Conservation (phyloP, 1,140 invertebrate genomes). For the Saccostrea glomerata region DNA sequence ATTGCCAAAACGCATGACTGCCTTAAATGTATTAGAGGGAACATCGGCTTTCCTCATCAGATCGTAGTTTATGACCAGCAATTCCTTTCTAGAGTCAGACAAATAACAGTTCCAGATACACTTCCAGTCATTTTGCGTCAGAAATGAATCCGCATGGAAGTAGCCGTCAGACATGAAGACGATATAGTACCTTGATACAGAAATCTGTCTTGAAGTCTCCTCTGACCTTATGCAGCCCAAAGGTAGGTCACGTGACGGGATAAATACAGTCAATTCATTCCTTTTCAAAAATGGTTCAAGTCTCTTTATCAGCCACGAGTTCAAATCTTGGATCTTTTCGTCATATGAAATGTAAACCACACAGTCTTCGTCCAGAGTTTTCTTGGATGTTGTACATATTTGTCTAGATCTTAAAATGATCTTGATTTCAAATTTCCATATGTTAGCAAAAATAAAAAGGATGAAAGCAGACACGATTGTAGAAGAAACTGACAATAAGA, state of each 20-base stretch:
- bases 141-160: not conserved
- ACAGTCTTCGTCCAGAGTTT: not conserved
- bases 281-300: not conserved
- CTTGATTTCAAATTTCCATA: not conserved
- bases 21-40: not conserved
- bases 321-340: not conserved
- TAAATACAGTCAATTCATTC: not conserved
- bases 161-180: not conserved
- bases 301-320: not conserved
- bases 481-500: not conserved
- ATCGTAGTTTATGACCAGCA: not conserved
- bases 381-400: not conserved
- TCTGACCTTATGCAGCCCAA: not conserved
- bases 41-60: not conserved
- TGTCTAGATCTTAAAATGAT: not conserved
- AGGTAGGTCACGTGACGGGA: not conserved
- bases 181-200: not conserved
- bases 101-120: not conserved
- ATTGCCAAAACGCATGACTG: not conserved
- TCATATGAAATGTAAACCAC: not conserved
- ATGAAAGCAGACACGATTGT: not conserved
- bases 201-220: not conserved
- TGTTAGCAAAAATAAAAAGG: not conserved
- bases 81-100: not conserved
- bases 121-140: not conserved